Conservation (phyloP, 2,113 vertebrate species). For the Sinocyclocheilus maitianheensis region DNA sequence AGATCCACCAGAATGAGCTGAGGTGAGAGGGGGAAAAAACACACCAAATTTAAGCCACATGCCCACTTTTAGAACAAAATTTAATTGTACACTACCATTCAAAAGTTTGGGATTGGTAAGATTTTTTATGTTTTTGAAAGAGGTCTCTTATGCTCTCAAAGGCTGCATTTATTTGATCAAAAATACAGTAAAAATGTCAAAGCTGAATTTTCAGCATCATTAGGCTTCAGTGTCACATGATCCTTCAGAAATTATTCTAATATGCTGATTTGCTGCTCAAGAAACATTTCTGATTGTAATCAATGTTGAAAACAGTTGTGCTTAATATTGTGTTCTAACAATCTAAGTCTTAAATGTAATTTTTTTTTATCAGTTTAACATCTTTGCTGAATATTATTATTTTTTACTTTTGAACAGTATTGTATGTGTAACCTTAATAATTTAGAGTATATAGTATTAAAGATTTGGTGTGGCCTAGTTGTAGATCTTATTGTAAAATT, state of each 20-base stretch:
- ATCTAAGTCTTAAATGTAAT: not conserved
- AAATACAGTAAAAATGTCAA: too few species aligned
- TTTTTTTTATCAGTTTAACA: not conserved
- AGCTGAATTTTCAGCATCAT: too few species aligned
- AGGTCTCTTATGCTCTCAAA: too few species aligned
- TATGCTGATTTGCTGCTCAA: not conserved
- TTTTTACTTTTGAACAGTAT: not conserved
- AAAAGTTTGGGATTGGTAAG: not conserved
- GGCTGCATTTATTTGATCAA: too few species aligned
- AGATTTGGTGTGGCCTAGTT: not conserved
- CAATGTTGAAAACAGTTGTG: not conserved
- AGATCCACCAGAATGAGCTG: constrained; percentile 94
- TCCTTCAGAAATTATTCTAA: too few species aligned
- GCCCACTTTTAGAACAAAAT: not conserved
- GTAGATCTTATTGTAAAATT: not conserved
- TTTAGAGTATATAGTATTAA: not conserved
- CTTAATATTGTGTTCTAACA: not conserved
- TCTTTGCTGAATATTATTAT: not conserved
- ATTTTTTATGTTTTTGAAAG: too few species aligned
- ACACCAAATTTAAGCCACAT: not conserved
- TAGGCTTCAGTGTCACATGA: too few species aligned
- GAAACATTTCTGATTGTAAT: not conserved
- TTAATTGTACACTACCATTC: not conserved
- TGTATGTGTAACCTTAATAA: not conserved
- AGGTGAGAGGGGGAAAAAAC: constrained; percentile 75